Conservation (phyloP, 2,113 vertebrate species). For the Dromiciops gliroides region DNA sequence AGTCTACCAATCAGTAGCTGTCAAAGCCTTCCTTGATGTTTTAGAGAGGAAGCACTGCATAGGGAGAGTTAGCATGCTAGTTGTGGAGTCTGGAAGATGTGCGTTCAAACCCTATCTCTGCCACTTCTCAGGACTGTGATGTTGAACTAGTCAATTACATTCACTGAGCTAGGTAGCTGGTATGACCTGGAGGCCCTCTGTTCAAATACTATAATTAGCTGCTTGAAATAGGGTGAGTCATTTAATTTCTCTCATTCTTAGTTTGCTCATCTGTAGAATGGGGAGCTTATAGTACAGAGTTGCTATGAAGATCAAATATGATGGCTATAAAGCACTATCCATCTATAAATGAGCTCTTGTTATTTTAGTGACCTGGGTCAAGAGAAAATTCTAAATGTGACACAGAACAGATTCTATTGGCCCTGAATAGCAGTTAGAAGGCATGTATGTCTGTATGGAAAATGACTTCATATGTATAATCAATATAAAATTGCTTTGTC, state of each 20-base stretch:
- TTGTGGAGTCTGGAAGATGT: background rate
- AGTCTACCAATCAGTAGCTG: background rate
- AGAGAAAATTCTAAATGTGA: background rate
- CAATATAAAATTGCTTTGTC: background rate
- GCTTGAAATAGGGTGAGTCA: background rate
- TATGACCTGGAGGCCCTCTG: background rate
- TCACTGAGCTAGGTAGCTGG: background rate
- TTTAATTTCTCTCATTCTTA: background rate
- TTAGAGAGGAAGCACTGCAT: background rate
- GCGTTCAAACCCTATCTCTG: background rate
- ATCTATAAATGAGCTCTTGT: background rate
- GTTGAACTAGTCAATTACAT: background rate
- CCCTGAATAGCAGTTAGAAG: background rate
- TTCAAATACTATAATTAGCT: background rate
- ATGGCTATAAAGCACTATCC: background rate
- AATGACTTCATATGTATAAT: background rate
- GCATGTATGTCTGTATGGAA: background rate
- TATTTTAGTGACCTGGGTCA: background rate
- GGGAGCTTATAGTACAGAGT: background rate
- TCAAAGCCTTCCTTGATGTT: background rate
- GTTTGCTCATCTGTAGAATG: background rate
- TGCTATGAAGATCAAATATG: background rate
- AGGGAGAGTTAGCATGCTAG: background rate
- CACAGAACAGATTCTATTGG: background rate
- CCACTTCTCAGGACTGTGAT: background rate